Base-by-base conservation (phyloP, 2,888 invertebrate genomes). In the Rotaria magnacalcarata region DNA sequence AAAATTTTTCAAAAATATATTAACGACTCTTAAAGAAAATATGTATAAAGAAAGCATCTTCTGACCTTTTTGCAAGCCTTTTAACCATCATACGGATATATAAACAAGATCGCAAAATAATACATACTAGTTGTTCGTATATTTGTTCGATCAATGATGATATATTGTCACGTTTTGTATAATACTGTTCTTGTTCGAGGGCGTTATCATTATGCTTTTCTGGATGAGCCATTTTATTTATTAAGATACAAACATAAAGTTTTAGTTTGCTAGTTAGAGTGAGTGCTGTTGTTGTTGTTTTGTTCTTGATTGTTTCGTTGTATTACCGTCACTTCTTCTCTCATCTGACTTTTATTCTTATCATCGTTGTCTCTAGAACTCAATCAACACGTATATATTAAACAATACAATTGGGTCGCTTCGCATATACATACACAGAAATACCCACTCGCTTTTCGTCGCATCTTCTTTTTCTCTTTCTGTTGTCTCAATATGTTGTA, bases 51-150 rank as follows among this genome's bases (percentile, higher is more conserved):
- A 54, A 54, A 21, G 10, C 21, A 54, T 54, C 54, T 2, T 54
- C 19, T 21, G 21, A 54, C 7, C 54, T 54, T 54, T 19, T 54
- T 16, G 19, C 5, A 54, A 54, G 50, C 14, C 14, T 11, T 14
- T 52, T 11, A 14, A 14, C 50, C 14, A 52, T 52, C 14, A 3
- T 14, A 52, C 8, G 11, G 50, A 52, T 54, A 54, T 54, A 5
- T 21, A 8, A 54, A 21, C 21, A 54, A 54, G 19, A 54, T 3
- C 16, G 27, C 60, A 60, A n/a, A 27, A 14, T 8, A n/a, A 10
- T 58, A 67, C 67, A n/a, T 67, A 67, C 67, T 67, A 67, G 67
- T 67, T 67, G 14, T 67, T 67, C 67, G 16, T 34, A n/a, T 67
- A 67, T 67, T 27, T 67, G 67, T 27, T 67, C n/a, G 27, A 67